Percentiles rank a stretch among this genome's conserved stretches.
These are phyloP conservation scores for Diadophis punctatus DNA, from an alignment of 2,113 vertebrate genomes.

Conservation along the genomic window DNA sequence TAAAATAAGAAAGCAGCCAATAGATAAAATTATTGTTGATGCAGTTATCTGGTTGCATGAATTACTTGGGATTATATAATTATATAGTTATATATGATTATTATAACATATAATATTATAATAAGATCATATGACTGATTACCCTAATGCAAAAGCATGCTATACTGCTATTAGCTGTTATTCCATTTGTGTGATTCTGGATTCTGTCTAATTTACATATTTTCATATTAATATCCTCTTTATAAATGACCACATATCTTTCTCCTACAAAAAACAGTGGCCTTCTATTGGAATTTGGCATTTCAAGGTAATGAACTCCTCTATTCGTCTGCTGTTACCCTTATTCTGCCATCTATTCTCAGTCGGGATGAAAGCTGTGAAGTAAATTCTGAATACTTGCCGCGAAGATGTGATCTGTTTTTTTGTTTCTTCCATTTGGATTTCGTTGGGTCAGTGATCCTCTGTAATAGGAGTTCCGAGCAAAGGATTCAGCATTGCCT, in stretches of 20 bases:
- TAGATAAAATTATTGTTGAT: neutral
- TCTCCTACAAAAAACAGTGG: neutral
- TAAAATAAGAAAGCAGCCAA: neutral
- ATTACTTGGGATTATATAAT: neutral
- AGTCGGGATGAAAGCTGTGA: neutral
- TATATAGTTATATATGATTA: neutral
- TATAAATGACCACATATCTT: neutral
- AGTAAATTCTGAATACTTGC: conserved; percentile 30
- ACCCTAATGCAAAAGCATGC: neutral
- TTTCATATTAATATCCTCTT: neutral
- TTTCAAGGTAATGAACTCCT: neutral
- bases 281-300: neutral
- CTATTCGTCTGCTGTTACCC: neutral
- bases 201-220: neutral
- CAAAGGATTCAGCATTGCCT: conserved; percentile 63
- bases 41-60: neutral
- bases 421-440: conserved; percentile 65
- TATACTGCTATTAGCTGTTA: neutral
- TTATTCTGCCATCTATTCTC: no score
- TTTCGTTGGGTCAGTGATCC: conserved; percentile 85
- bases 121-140: neutral
- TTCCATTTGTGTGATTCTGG: neutral
- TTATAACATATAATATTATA: neutral
- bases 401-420: conserved; percentile 61
- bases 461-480: conserved; percentile 71